These are phyloP conservation scores for Phyto melanocephala DNA, from an alignment of 2,888 invertebrate genomes.

Conservation along the genomic window DNA sequence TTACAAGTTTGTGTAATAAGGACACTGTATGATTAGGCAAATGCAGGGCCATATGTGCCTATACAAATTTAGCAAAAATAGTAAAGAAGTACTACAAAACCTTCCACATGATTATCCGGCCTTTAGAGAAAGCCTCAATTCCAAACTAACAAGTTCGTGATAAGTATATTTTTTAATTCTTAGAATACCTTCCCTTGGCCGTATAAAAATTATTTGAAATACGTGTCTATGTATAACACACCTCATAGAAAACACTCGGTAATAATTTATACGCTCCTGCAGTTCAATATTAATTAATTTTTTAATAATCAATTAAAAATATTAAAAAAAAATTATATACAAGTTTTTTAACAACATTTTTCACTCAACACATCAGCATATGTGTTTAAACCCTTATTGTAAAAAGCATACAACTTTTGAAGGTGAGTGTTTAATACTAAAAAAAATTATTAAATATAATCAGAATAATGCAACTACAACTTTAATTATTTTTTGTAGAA, in stretches of 20 bases:
- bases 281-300: slow-evolving; percentile 56
- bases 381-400: not conserved
- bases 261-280: slow-evolving; percentile 16
- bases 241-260: not conserved
- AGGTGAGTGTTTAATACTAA: not conserved
- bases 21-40: no score
- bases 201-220: not conserved
- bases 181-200: not conserved
- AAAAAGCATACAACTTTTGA: not conserved
- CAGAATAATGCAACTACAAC: not conserved
- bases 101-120: no score
- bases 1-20: no score
- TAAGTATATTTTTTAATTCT: no score
- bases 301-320: slow-evolving; percentile 57
- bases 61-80: no score
- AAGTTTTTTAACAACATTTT: not conserved
- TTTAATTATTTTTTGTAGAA: not conserved
- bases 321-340: slow-evolving; percentile 11
- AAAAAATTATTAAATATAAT: not conserved
- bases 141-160: no score
- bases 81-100: no score
- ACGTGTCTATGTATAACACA: not conserved
- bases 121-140: no score
- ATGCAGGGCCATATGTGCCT: no score
- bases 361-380: not conserved